Evolutionary conservation across 2,797 vertebrate species (phyloP).

Genomic region (Bradypodion pumilum): DNA sequence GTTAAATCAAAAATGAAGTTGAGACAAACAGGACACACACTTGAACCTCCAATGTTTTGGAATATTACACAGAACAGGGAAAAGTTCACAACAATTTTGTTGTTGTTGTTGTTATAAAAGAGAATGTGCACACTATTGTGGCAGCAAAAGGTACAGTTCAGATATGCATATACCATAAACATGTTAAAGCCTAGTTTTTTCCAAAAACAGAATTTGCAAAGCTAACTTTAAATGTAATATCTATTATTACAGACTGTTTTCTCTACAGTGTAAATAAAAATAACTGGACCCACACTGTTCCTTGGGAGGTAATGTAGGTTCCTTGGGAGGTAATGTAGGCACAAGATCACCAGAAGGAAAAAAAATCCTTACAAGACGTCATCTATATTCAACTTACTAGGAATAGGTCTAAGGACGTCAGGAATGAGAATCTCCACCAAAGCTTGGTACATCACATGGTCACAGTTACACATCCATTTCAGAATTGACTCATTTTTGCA

Average conservation of each 20-base stretch:
- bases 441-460: constrained; percentile 87
- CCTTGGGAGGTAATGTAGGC: constrained; percentile 51
- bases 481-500: constrained; percentile 84
- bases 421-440: constrained; percentile 88
- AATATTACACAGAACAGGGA: neutral
- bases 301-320: constrained; percentile 42
- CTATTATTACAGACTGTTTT: neutral
- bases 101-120: constrained; percentile 16
- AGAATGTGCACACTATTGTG: constrained; percentile 10
- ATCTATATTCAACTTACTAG: constrained; percentile 80
- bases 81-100: constrained; percentile 1
- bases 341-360: constrained; percentile 48
- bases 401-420: constrained; percentile 88
- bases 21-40: neutral
- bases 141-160: constrained; percentile 1
- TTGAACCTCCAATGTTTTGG: neutral
- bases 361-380: constrained; percentile 55
- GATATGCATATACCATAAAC: constrained; percentile 5
- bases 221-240: neutral
- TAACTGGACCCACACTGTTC: neutral
- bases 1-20: constrained; percentile 27
- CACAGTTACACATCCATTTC: constrained; percentile 87
- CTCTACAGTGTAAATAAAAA: constrained; percentile 5
- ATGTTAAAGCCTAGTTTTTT: constrained; percentile 9
- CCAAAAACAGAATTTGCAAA: neutral